Evolutionary conservation across 2,888 invertebrate genomes (phyloP), one percentile per base, ranked within the genome.

Genomic region (Troides oblongomaculatus): DNA sequence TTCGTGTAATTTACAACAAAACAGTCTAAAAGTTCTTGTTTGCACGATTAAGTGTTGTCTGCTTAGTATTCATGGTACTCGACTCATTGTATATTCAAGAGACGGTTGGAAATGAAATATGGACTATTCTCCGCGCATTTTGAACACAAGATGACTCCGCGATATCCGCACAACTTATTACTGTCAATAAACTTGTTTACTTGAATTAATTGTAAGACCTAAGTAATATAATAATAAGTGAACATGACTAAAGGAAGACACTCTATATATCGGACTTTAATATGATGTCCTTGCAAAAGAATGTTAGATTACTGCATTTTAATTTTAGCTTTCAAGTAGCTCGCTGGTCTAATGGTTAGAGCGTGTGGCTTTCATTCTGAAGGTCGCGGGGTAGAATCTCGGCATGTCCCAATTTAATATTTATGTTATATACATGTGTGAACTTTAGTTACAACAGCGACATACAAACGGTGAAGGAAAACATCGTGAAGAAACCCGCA

Each of bases 31-130:
- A 90, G 87, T 90, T 89, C 86, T 87, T 91, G 90, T 92, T 92
- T 90, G 85, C 85, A 81, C 90, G 89, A 92, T 92, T 92, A 92
- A 89, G 90, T 89, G 90, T 89, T 87, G 79, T 81, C 90, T 90
- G 81, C 80, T 92, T 92, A 88, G 91, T 91, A 92, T 92, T 91
- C 92, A 91, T 89, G 84, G 86, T 83, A 79, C 79, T 82, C 77
- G 75, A 77, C 88, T 92, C 90, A 90, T 92, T 91, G 79, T 84
- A 87, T 88, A 92, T 92, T 92, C 92, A 79, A 80, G 81, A 74
- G 76, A 84, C 86, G 88, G 78, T 82, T 79, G 84, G 84, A 90
- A 90, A 91, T 92, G 92, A 92, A 92, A 92, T 92, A 92, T 92
- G 91, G 90, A 88, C 85, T 86, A 85, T 90, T 89, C 88, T 82